Evolutionary conservation across 1,140 invertebrate species (phyloP), one percentile per base, ranked within the genome.

Genomic region (Pollicipes pollicipes): DNA sequence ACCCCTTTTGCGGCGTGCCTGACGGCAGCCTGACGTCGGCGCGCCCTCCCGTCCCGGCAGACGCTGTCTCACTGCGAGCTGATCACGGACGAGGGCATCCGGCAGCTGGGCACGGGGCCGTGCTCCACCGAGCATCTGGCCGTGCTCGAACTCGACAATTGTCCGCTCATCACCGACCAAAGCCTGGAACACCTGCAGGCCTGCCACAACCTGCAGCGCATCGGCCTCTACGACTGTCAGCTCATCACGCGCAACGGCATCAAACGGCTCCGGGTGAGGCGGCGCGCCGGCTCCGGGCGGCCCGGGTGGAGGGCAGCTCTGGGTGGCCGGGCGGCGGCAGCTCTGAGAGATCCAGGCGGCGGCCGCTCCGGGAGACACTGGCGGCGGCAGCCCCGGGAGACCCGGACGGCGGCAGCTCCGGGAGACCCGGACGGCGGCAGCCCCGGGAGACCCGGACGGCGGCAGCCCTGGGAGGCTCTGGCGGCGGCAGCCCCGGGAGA

Each of bases 201-300:
- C 69, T 97, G 95, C 82, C 90, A 94, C 81, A 94, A 93, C 82
- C 84, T 99, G 72, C 90, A 97, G 80, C 85, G 95, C 68, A 95
- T 99, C 76, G 97, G 98, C 81, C 83, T 99, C 66, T 99, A 98
- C 80, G 97, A 99, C 83, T 99, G 97, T 84, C 97, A 99, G 84
- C 86, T 97, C 71, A 97, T 99, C 75, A 97, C 95, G 24, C 86
- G 95, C 80, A 89, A 90, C 78, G 97, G 94, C 75, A 99, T 99
- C 80, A 86, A 93, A 77, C 88, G 93, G 83, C 86, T 99, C 73
- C 87, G 93, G 84, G 96, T 97, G 82, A 76, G 78, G 77, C n/a
- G n/a, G n/a, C n/a, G n/a, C n/a, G 31, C 31, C 73, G 27, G 29
- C n/a, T 10, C 27, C 27, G 24, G 24, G n/a, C n/a, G n/a, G n/a